Base-by-base conservation (phyloP, 2,797 vertebrate species). In the Mastacembelus armatus region DNA sequence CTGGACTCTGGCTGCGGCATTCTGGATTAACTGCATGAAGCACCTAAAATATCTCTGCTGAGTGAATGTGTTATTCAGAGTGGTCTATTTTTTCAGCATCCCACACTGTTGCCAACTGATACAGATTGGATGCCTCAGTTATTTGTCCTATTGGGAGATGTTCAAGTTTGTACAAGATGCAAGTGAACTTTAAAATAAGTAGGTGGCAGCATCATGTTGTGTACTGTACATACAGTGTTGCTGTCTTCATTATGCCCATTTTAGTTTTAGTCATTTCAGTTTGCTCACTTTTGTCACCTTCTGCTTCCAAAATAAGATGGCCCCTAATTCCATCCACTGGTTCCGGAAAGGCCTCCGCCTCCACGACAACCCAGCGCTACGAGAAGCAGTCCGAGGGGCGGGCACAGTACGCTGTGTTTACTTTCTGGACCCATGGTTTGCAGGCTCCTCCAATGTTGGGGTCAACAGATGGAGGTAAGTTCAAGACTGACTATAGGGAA, bases 351-450 rank as follows among this genome's bases (percentile, higher is more conserved):
- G 94, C 18, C 91, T 94, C 32, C 93, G 93, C 81, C 93, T 94
- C 50, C 94, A 94, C 49, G 93, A 94, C 83, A 94, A 94, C 77
- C 93, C 92, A 3, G 89, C 93, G 0, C 84, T 94, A 8, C 86
- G 22, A 51, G 92, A 93, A 80, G 94, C 93, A 3, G 58, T 94
- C 48, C 75, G 42, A 58, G 94, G 92, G 30, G 93, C 92, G 0
- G 90, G 80, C 62, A 94, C 92, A 0, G 88, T 94, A 48, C 92
- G 92, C 64, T 94, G 93, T 15, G 92, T 94, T 49, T 94, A 94
- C 86, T 93, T 94, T 75, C 81, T 94, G 81, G 94, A 94, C 72
- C 94, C 94, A 0, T 94, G 94, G 94, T 94, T 94, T 7, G 94
- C 94, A 2, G 94, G 94, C 35, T 94, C 93, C 2, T 94, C 94